Conservation (phyloP, 2,113 vertebrate genomes). For the Apodemus speciosus region DNA sequence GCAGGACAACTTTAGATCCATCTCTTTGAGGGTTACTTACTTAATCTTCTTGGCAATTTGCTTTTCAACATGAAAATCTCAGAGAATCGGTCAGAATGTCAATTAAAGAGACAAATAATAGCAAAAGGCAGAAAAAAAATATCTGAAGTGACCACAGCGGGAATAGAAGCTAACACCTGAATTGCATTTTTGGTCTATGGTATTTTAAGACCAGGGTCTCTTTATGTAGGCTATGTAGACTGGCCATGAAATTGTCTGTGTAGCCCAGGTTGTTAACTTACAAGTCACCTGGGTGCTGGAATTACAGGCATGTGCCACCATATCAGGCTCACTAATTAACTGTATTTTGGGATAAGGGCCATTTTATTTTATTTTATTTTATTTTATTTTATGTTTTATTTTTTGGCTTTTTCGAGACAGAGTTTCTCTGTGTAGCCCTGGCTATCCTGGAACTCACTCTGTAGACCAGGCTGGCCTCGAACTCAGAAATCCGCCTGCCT, state of each 20-base stretch:
- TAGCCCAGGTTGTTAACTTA: not conserved
- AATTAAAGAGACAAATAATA: not conserved
- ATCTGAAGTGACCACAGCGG: not conserved
- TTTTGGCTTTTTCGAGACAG: too few species aligned
- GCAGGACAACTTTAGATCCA: too few species aligned
- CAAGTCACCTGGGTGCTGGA: not conserved
- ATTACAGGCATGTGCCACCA: not conserved
- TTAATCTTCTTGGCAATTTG: too few species aligned
- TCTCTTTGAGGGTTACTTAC: too few species aligned
- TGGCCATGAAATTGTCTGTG: not conserved
- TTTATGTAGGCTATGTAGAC: not conserved
- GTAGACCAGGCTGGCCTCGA: too few species aligned
- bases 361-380: too few species aligned
- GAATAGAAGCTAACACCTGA: not conserved
- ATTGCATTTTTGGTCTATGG: not conserved
- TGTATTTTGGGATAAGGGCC: conserved; percentile 29
- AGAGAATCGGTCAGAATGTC: not conserved
- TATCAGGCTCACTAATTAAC: conserved; percentile 9
- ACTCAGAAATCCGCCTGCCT: too few species aligned
- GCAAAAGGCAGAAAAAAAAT: not conserved
- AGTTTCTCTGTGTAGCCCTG: too few species aligned
- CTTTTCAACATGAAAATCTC: too few species aligned
- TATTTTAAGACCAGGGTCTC: not conserved
- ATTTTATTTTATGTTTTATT: too few species aligned
- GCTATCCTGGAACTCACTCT: too few species aligned